Conservation (phyloP, 2,113 vertebrate genomes). For the Ctenomys sociabilis region DNA sequence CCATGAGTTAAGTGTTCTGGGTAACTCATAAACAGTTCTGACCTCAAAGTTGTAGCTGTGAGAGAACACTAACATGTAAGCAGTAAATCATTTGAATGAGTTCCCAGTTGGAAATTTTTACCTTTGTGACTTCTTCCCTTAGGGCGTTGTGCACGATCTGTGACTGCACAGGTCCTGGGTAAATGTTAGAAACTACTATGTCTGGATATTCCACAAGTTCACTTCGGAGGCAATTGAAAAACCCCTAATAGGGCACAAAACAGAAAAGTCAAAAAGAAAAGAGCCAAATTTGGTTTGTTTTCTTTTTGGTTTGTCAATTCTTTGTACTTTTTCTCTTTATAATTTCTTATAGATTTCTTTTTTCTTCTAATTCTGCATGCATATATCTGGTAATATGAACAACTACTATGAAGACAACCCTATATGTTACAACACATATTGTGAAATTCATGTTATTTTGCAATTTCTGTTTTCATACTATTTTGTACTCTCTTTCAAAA, state of each 20-base stretch:
- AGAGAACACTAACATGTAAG: not conserved
- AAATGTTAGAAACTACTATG: conserved; percentile 92
- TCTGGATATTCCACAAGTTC: conserved; percentile 92
- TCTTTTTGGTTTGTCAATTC: too few relatives aligned
- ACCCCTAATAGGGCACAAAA: conserved; percentile 87
- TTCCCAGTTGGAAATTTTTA: conserved; percentile 76
- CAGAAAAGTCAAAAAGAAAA: not conserved
- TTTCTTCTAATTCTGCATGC: too few relatives aligned
- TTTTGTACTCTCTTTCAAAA: too few relatives aligned
- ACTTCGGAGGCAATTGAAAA: conserved; percentile 92
- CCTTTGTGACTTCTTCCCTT: conserved; percentile 90
- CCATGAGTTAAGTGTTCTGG: not conserved
- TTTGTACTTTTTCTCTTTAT: too few relatives aligned
- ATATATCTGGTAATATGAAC: too few relatives aligned
- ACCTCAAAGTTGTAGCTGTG: not conserved
- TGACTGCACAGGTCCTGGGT: conserved; percentile 95
- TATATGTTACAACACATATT: too few relatives aligned
- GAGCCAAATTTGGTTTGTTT: not conserved
- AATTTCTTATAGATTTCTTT: too few relatives aligned
- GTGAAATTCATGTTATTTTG: too few relatives aligned
- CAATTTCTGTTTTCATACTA: too few relatives aligned
- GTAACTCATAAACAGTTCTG: conserved; percentile 34
- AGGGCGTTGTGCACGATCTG: conserved; percentile 93
- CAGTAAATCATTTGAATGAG: not conserved
- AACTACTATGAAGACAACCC: too few relatives aligned